Evolutionary conservation across 2,797 vertebrate species (phyloP).

Genomic region (Tangara arthus): DNA sequence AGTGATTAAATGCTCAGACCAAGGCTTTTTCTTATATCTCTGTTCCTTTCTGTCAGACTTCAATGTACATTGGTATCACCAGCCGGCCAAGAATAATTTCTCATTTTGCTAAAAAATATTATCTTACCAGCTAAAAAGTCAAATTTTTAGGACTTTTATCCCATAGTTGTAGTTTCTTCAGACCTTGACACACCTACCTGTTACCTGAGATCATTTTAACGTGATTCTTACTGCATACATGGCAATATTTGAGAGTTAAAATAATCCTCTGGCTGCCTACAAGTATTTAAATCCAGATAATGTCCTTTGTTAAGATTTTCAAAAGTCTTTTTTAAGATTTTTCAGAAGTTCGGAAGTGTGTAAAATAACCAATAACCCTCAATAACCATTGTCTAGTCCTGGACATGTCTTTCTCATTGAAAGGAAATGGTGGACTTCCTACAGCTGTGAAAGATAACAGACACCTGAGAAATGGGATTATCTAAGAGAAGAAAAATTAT

Average conservation of each 20-base stretch:
- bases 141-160: neutral
- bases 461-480: neutral
- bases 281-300: neutral
- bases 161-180: neutral
- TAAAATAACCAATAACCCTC: neutral
- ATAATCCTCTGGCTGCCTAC: neutral
- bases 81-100: neutral
- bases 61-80: neutral
- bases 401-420: neutral
- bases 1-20: neutral
- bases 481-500: neutral
- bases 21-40: neutral
- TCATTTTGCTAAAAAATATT: neutral
- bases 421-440: neutral
- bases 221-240: neutral
- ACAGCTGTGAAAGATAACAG: neutral
- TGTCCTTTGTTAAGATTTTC: neutral
- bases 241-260: neutral
- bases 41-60: neutral
- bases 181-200: neutral
- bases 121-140: neutral
- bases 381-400: neutral
- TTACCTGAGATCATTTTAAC: neutral
- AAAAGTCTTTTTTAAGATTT: neutral
- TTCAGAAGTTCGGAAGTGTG: neutral